These are phyloP conservation scores for Galagoides demidoff DNA, from an alignment of 2,797 vertebrate genomes.

Conservation along the genomic window DNA sequence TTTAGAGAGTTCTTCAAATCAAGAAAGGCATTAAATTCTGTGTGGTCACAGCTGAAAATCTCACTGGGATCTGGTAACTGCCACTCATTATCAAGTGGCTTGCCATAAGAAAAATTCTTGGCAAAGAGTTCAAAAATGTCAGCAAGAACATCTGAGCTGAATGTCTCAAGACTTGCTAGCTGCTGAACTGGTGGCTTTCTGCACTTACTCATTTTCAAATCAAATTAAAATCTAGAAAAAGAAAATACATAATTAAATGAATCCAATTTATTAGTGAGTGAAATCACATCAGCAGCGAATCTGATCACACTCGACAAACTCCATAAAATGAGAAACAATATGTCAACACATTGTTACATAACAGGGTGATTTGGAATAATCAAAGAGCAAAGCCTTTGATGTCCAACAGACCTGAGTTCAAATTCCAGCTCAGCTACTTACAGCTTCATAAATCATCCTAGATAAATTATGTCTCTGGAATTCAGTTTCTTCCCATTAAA, in stretches of 20 bases:
- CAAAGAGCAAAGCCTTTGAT: not conserved
- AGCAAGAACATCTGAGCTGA: slow-evolving; percentile 85
- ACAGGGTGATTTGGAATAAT: not conserved
- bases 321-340: not conserved
- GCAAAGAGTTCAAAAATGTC: slow-evolving; percentile 92
- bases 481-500: slow-evolving; percentile 25
- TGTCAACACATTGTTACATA: not conserved
- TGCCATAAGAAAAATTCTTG: slow-evolving; percentile 91
- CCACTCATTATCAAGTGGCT: slow-evolving; percentile 90
- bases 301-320: not conserved
- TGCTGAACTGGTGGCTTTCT: slow-evolving; percentile 76
- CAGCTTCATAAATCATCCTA: not conserved
- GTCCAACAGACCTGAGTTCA: not conserved
- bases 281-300: slow-evolving; percentile 9
- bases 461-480: not conserved
- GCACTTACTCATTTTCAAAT: slow-evolving; percentile 84
- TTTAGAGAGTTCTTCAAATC: slow-evolving; percentile 94
- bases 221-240: slow-evolving; percentile 79
- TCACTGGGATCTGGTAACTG: slow-evolving; percentile 89
- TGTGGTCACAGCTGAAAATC: slow-evolving; percentile 85
- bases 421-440: slow-evolving; percentile 39
- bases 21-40: slow-evolving; percentile 88
- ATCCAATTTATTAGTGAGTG: slow-evolving; percentile 40
- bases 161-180: slow-evolving; percentile 73
- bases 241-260: slow-evolving; percentile 61